Evolutionary conservation across 1,140 invertebrate species (phyloP).

Genomic region (Heliconius himera): DNA sequence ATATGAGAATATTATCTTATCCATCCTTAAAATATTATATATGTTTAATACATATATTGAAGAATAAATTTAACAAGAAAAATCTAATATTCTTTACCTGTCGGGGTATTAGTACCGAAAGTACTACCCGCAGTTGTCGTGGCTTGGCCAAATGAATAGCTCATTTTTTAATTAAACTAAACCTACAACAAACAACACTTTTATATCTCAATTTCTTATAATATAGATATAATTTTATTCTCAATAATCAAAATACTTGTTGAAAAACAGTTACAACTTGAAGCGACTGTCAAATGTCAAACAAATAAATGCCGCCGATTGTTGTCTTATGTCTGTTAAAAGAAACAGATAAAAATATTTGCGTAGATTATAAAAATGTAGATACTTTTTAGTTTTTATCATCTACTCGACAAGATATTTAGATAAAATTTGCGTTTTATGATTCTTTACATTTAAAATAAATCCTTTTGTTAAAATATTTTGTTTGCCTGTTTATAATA

Average conservation of each 20-base stretch:
- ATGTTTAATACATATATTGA: background rate
- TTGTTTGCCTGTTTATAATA: too few species aligned
- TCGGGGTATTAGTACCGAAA: constrained; percentile 57
- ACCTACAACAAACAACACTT: background rate
- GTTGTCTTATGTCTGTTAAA: background rate
- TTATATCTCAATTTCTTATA: background rate
- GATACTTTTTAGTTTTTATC: too few species aligned
- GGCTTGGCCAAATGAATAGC: constrained; percentile 41
- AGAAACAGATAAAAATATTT: background rate
- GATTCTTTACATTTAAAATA: too few species aligned
- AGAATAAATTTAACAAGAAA: background rate
- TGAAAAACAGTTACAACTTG: background rate
- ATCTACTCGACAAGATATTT: too few species aligned
- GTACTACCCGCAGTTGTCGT: constrained; percentile 61
- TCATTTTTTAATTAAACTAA: constrained; percentile 30
- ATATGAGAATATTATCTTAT: background rate
- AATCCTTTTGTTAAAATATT: too few species aligned
- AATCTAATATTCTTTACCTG: constrained; percentile 47
- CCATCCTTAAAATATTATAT: background rate
- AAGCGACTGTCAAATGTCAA: constrained; percentile 4
- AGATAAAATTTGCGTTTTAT: too few species aligned
- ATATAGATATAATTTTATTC: background rate
- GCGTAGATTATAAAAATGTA: too few species aligned
- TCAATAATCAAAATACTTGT: background rate
- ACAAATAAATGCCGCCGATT: constrained; percentile 21